Percentiles rank a stretch among this genome's conserved stretches.
Conservation (phyloP, 2,113 vertebrate genomes). For the Kryptolebias marmoratus region DNA sequence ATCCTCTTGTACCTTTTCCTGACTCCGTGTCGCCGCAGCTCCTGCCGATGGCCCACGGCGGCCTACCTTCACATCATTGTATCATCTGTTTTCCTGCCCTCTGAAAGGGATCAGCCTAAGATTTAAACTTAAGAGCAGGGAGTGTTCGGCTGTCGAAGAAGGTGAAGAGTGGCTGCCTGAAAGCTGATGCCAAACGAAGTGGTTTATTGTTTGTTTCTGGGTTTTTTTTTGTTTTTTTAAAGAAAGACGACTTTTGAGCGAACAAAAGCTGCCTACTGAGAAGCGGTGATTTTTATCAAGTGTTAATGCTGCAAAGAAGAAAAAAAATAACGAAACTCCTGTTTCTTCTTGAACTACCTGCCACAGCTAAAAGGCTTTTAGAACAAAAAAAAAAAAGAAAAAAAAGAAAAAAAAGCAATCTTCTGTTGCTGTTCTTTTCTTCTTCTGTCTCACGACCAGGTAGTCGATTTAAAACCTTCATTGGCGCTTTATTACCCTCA, state of each 20-base stretch:
- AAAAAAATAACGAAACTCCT: neutral
- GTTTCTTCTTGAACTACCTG: slow-evolving; percentile 23
- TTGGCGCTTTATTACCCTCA: slow-evolving; percentile 48
- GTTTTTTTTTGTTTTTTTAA: slow-evolving; percentile 36
- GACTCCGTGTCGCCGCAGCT: slow-evolving; percentile 89
- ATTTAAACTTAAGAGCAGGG: slow-evolving; percentile 84
- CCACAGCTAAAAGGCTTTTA: slow-evolving; percentile 16
- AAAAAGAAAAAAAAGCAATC: slow-evolving; percentile 17
- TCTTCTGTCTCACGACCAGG: slow-evolving; percentile 24
- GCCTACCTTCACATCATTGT: slow-evolving; percentile 55
- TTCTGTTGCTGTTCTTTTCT: slow-evolving; percentile 24
- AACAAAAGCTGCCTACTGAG: slow-evolving; percentile 57
- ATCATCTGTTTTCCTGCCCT: slow-evolving; percentile 55
- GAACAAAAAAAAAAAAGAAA: slow-evolving; percentile 6
- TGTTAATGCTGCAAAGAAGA: neutral
- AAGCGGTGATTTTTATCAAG: slow-evolving; percentile 4
- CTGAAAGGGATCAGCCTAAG: slow-evolving; percentile 73
- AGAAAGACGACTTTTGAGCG: slow-evolving; percentile 78
- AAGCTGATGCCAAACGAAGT: slow-evolving; percentile 57
- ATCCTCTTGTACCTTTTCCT: slow-evolving; percentile 92
- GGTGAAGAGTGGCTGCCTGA: slow-evolving; percentile 82
- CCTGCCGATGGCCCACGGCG: slow-evolving; percentile 75
- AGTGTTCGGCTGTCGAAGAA: slow-evolving; percentile 80
- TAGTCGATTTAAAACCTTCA: slow-evolving; percentile 51
- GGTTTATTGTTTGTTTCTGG: neutral